Evolutionary conservation across 2,888 invertebrate genomes (phyloP).

Genomic region (Melitaea athalia): DNA sequence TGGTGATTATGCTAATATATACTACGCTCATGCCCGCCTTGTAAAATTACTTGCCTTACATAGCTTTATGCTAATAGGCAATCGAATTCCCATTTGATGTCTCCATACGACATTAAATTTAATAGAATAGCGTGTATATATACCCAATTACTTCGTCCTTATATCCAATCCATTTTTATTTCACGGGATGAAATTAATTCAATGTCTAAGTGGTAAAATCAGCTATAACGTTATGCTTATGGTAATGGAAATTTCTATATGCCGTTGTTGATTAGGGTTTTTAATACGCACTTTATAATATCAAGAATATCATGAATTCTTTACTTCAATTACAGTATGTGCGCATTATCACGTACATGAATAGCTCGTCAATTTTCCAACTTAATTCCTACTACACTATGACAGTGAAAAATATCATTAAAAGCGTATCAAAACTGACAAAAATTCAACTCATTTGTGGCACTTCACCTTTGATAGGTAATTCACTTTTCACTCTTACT

Average conservation of each 20-base stretch:
- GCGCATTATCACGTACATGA: no score
- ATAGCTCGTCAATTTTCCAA: no score
- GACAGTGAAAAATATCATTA: no score
- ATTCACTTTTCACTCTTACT: no score
- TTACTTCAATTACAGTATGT: no score
- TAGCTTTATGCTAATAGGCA: slow-evolving; percentile 28
- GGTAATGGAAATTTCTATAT: neutral
- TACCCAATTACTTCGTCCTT: slow-evolving; percentile 5
- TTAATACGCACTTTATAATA: no score
- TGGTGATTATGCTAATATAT: slow-evolving; percentile 29
- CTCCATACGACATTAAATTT: slow-evolving; percentile 21
- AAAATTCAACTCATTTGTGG: no score
- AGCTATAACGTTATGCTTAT: neutral
- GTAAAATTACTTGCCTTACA: slow-evolving; percentile 24
- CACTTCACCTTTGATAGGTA: no score
- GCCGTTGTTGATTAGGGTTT: no score
- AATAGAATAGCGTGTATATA: slow-evolving; percentile 18
- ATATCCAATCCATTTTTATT: slow-evolving; percentile 6
- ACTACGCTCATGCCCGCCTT: slow-evolving; percentile 20
- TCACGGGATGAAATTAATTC: neutral
- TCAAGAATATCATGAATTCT: no score
- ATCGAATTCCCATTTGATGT: slow-evolving; percentile 26
- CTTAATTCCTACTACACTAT: no score
- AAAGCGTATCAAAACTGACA: no score
- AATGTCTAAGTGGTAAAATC: neutral